Percentiles rank a stretch among this genome's conserved stretches.
phyloP scores from a whole-genome alignment of 2,888 invertebrate species.

The Mantis religiosa region DNA sequence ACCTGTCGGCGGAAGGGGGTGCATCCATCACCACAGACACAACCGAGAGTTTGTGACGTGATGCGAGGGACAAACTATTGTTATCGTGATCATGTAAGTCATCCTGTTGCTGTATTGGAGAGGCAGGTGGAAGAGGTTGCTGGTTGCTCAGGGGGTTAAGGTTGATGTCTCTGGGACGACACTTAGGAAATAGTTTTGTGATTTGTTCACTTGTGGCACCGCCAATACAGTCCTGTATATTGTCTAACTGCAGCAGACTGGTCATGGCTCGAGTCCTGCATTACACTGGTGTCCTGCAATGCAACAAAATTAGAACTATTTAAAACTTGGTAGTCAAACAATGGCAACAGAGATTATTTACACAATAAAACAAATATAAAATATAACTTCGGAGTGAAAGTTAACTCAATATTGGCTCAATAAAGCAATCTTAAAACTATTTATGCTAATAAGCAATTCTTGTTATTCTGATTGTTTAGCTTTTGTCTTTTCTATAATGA shows the following conservation, averaged over 20 bases:
- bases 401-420: too few species aligned
- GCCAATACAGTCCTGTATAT: slow-evolving; percentile 43
- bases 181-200: slow-evolving; percentile 82
- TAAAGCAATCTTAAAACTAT: too few species aligned
- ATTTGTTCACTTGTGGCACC: slow-evolving; percentile 59
- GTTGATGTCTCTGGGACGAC: slow-evolving; percentile 66
- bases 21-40: slow-evolving; percentile 47
- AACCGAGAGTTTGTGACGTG: slow-evolving; percentile 30
- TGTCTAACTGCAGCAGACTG: slow-evolving; percentile 40
- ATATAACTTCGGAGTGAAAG: too few species aligned
- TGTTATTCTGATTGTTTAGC: too few species aligned
- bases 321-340: background rate
- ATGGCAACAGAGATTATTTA: too few species aligned
- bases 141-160: slow-evolving; percentile 46
- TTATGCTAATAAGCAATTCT: too few species aligned
- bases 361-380: too few species aligned
- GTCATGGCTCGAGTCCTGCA: slow-evolving; percentile 36
- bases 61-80: slow-evolving; percentile 40
- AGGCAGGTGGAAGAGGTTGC: background rate
- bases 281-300: background rate
- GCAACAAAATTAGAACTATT: background rate
- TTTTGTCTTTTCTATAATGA: too few species aligned
- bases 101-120: background rate
- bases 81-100: slow-evolving; percentile 39
- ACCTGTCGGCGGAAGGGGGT: slow-evolving; percentile 43